Evolutionary conservation across 2,113 vertebrate genomes (phyloP).

Genomic region (Brachirus orientalis): DNA sequence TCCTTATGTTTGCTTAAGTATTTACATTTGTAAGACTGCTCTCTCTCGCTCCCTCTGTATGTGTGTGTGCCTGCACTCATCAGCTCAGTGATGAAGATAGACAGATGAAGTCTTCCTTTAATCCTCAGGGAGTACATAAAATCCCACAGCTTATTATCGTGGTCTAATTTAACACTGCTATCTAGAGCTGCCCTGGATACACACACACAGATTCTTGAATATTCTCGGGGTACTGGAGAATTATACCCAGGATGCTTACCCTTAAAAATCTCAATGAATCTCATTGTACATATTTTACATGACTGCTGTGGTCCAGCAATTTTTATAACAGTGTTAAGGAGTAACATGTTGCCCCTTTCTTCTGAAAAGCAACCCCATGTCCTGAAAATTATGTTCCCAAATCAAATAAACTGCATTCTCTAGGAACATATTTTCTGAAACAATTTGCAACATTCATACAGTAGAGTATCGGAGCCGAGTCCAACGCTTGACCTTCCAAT

Average conservation of each 20-base stretch:
- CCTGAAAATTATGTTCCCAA: no score
- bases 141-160: constrained; percentile 83
- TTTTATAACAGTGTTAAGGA: no score
- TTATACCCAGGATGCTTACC: background rate
- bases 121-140: constrained; percentile 72
- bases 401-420: no score
- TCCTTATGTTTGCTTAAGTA: constrained; percentile 1
- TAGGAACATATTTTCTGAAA: no score
- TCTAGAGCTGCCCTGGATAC: constrained; percentile 77
- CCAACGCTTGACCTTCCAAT: no score
- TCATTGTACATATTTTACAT: no score
- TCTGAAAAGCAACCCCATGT: no score
- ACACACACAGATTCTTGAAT: constrained; percentile 11
- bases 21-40: constrained; percentile 5
- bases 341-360: no score
- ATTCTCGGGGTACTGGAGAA: constrained; percentile 5
- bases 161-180: constrained; percentile 82
- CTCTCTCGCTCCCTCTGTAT: constrained; percentile 1
- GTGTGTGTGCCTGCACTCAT: constrained; percentile 33
- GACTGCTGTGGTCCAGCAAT: no score
- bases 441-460: no score
- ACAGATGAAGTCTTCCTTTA: constrained; percentile 70
- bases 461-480: no score
- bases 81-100: constrained; percentile 76
- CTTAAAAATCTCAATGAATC: no score